Base-by-base conservation (phyloP, 2,113 vertebrate genomes). In the Cottus gobio region DNA sequence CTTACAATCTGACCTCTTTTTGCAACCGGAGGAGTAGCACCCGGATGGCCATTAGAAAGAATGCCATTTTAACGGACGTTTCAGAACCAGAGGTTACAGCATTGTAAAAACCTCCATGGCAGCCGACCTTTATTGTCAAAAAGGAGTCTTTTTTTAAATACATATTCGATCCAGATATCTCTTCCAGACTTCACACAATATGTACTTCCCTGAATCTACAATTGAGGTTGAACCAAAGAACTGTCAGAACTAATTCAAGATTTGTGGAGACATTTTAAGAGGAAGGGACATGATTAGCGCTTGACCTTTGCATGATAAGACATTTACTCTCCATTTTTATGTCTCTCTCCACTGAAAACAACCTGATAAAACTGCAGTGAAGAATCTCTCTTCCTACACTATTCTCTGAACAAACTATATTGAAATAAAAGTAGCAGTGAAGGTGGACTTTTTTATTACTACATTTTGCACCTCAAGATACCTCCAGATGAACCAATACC, bases 401-500 rank as follows among this genome's bases (percentile, higher is more conserved):
- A 31, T 46, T 16, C 61, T 67, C 74, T 82, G 42, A 77, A 58
- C 20, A 34, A 69, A 58, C 60, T 52, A 50, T 68, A 87, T 73
- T 87, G 80, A 83, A 86, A 76, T 56, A 50, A 71, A 13, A 48
- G 12, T 30, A 54, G 39, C 4, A 31, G 31, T 24, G 36, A 52
- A 68, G 58, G 84, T 74, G 63, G 42, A 83, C 65, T 80, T 50
- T 68, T 54, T 71, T 80, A 73, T 76, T 71, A 16, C 34, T 44
- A 15, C 18, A 67, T 74, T 85, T 42, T 77, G 65, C 63, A 77
- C 54, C 65, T 75, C 57, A 82, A 39, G 64, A 75, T 8, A 85
- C 64, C 69, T 68, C 46, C 44, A 83, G 62, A 69, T 57, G 44
- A 81, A 87, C 72, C 88, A 83, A 70, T 64, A 31, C 69, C 66